Conservation (phyloP, 1,140 invertebrate species). For the Saccostrea cuccullata region DNA sequence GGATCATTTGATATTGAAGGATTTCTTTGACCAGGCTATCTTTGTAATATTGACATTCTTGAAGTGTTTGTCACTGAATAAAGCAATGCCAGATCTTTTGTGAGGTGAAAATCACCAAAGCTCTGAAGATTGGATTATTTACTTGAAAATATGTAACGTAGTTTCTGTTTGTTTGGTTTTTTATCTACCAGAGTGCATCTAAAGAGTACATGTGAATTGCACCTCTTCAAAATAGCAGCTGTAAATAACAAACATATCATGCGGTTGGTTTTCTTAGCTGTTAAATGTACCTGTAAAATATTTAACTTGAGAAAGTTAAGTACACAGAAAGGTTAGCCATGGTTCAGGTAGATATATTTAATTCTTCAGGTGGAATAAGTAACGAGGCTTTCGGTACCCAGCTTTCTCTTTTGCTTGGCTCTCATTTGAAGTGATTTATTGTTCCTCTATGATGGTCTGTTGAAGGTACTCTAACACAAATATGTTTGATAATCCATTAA, state of each 20-base stretch:
- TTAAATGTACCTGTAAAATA: neutral
- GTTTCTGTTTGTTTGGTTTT: neutral
- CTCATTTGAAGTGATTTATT: slow-evolving; percentile 29
- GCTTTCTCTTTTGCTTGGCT: neutral
- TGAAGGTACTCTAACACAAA: slow-evolving; percentile 30
- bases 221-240: neutral
- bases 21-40: neutral
- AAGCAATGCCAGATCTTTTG: slow-evolving; percentile 25
- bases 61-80: slow-evolving; percentile 23
- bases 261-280: neutral
- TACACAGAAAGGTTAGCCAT: slow-evolving; percentile 15
- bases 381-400: neutral
- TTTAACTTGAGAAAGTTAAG: slow-evolving; percentile 2
- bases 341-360: slow-evolving; percentile 21
- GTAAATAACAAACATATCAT: slow-evolving; percentile 9
- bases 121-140: neutral
- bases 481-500: slow-evolving; percentile 32
- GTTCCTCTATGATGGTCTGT: neutral
- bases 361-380: neutral
- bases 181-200: neutral
- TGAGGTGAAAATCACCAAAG: neutral
- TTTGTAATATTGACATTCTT: slow-evolving; percentile 30
- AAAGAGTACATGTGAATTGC: slow-evolving; percentile 19
- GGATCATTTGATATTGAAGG: neutral
- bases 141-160: neutral